Conservation (phyloP, 2,797 vertebrate species). For the Notamacropus eugenii region DNA sequence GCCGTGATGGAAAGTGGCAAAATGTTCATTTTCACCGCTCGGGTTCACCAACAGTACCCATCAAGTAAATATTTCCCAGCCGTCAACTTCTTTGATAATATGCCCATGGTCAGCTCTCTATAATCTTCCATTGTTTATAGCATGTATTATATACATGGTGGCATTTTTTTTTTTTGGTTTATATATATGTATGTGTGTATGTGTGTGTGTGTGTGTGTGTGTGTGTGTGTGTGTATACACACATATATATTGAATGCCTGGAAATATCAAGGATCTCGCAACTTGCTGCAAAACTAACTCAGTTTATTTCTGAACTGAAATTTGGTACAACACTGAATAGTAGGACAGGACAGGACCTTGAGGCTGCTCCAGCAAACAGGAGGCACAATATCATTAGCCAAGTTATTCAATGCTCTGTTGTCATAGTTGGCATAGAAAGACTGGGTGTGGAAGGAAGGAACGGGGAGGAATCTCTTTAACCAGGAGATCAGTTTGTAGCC, state of each 20-base stretch:
- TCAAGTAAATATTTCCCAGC: constrained; percentile 89
- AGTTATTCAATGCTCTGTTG: not conserved
- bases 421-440: constrained; percentile 8
- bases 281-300: not conserved
- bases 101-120: constrained; percentile 16
- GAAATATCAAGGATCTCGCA: not conserved
- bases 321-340: not conserved
- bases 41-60: constrained; percentile 94
- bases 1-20: constrained; percentile 97
- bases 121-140: not conserved
- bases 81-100: constrained; percentile 12
- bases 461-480: not conserved
- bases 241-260: not conserved
- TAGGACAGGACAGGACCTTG: not conserved
- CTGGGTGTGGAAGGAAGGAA: not conserved
- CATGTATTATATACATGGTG: not conserved
- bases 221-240: no score
- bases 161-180: not conserved
- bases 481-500: not conserved
- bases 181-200: no score
- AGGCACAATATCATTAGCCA: not conserved
- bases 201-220: no score
- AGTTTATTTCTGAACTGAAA: not conserved
- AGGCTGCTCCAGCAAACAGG: not conserved
- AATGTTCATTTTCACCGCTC: constrained; percentile 99